Base-by-base conservation (phyloP, 2,797 vertebrate species). In the Xenentodon cancila region DNA sequence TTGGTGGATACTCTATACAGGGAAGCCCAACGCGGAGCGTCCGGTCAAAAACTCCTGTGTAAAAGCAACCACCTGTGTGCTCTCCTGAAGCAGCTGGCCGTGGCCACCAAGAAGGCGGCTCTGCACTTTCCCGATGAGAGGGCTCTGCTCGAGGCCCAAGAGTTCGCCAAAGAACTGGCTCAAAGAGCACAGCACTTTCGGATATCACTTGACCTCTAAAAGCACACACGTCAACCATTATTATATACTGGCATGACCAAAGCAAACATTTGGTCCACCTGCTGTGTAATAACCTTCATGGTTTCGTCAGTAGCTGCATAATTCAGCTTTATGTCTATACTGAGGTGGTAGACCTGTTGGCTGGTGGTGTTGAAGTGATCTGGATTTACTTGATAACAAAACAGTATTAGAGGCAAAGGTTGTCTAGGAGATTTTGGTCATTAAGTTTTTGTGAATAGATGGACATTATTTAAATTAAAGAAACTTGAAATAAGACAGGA, bases 21-120 rank as follows among this genome's bases (percentile, higher is more conserved):
- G 64, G 95, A 96, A 70, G 94, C 91, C 0, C 94, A 95, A 21
- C 80, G 78, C 0, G 42, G 72, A 49, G 84, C 83, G 0, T 78
- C 84, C 25, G 85, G 92, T 20, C 93, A 93, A 0, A 93, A 93
- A 32, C 37, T 97, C 50, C 91, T 98, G 27, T 82, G 87, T 5
- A 80, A 92, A 73, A 96, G 95, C 90, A 96, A 91, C 75, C 91
- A 91, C 25, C 92, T 99, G 56, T 99, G 97, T 73, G 90, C 94
- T 52, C 93, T 96, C 49, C 90, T 99, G 53, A 98, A 96, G 89
- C 94, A 90, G 60, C 88, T 99, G 68, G 97, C 97, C 0, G 81
- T 98, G 46, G 95, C 96, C 79, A 98, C 96, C 72, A 99, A 98
- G 81, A 93, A 87, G 0, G 96, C 96, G 0, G 96, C 94, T 0